Evolutionary conservation across 1,140 invertebrate genomes (phyloP).

Genomic region (Centruroides sculpturatus): DNA sequence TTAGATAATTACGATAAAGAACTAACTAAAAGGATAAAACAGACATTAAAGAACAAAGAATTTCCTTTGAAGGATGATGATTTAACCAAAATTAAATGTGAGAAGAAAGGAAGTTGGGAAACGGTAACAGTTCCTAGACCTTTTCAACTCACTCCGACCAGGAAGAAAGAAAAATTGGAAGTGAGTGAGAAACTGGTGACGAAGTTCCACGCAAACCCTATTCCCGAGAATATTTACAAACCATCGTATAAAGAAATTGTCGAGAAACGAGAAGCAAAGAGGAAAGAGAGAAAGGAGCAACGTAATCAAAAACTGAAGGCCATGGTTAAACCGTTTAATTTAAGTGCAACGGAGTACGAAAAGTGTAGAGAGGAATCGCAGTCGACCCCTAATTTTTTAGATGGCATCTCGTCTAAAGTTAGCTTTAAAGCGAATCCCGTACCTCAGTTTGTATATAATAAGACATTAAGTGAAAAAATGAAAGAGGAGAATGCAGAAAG

Average conservation of each 20-base stretch:
- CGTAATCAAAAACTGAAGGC: neutral
- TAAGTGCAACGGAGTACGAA: neutral
- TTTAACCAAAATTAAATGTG: too few species aligned
- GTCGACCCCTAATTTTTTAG: neutral
- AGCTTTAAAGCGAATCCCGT: constrained; percentile 9
- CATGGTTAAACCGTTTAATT: constrained; percentile 2
- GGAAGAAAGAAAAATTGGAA: constrained; percentile 1
- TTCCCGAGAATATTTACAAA: constrained; percentile 5
- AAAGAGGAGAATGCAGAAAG: constrained; percentile 7
- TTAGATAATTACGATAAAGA: too few species aligned
- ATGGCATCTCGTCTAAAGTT: neutral
- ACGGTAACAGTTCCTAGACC: constrained; percentile 7
- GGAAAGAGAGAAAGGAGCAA: constrained; percentile 5
- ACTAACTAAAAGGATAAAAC: neutral
- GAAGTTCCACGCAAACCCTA: constrained; percentile 1
- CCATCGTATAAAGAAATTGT: constrained; percentile 8
- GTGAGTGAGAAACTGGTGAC: constrained; percentile 1
- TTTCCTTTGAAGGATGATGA: neutral
- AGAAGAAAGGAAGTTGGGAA: neutral
- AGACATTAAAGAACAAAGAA: neutral
- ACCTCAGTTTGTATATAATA: constrained; percentile 2
- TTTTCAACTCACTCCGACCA: constrained; percentile 1
- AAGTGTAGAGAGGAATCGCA: neutral
- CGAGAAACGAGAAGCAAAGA: neutral
- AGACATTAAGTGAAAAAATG: constrained; percentile 1